Evolutionary conservation across 2,888 invertebrate species (phyloP).

Genomic region (Arctia plantaginis): DNA sequence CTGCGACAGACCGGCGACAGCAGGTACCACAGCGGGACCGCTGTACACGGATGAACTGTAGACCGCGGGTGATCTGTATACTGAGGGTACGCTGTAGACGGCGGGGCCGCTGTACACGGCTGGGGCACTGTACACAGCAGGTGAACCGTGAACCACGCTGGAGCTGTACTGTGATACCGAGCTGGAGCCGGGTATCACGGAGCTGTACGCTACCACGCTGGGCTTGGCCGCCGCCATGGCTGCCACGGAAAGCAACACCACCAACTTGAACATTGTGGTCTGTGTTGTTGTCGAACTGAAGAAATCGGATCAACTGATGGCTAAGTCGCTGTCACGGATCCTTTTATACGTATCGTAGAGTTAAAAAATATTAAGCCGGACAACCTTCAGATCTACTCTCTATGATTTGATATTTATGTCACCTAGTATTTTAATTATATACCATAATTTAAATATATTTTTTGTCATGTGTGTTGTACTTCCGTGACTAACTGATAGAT

Average conservation of each 20-base stretch:
- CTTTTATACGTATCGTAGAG: conserved; percentile 70
- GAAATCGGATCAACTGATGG: conserved; percentile 78
- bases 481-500: conserved; percentile 40
- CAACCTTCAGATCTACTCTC: conserved; percentile 72
- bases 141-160: conserved; percentile 67
- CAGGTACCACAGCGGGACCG: conserved; percentile 49
- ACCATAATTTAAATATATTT: conserved; percentile 47
- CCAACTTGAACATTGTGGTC: conserved; percentile 85
- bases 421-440: conserved; percentile 37
- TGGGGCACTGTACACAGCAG: conserved; percentile 60
- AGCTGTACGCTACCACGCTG: conserved; percentile 64
- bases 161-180: conserved; percentile 69
- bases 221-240: conserved; percentile 87
- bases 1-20: conserved; percentile 61
- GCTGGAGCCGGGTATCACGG: conserved; percentile 60
- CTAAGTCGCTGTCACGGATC: conserved; percentile 57
- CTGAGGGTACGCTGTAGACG: conserved; percentile 23
- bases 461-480: conserved; percentile 49
- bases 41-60: conserved; percentile 48
- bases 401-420: conserved; percentile 57
- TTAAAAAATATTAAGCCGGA: conserved; percentile 63
- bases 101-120: conserved; percentile 49
- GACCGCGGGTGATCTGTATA: conserved; percentile 64
- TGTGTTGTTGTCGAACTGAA: conserved; percentile 73
- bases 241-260: conserved; percentile 88